phyloP scores from a whole-genome alignment of 2,113 vertebrate species.

The Rhinopithecus roxellana region DNA sequence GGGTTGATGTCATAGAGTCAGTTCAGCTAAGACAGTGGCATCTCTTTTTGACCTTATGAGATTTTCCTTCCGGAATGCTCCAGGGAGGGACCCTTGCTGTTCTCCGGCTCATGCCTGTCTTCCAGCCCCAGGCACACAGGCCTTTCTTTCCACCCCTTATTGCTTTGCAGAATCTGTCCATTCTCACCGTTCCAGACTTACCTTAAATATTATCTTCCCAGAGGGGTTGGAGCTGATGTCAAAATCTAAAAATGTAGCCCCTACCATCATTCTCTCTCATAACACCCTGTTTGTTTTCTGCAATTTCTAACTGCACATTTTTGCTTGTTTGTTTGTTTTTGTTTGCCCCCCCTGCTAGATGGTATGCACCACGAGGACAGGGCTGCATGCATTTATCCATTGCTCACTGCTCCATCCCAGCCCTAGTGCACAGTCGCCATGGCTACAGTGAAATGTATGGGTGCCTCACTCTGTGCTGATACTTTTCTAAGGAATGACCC shows the following conservation, averaged over 20 bases:
- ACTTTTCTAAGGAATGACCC: background rate
- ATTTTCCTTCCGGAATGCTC: background rate
- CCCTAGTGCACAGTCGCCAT: background rate
- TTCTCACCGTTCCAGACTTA: background rate
- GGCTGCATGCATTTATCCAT: rapidly evolving
- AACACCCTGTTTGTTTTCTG: background rate
- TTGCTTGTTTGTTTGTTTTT: too few species aligned
- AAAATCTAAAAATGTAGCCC: rapidly evolving
- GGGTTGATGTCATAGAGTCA: background rate
- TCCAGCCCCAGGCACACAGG: background rate
- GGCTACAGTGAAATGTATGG: background rate
- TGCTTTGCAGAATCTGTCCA: background rate
- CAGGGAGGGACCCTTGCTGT: background rate
- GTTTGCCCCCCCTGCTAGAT: background rate
- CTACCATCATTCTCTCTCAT: background rate
- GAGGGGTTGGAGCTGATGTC: background rate
- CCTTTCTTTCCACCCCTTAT: background rate
- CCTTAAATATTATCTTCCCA: background rate
- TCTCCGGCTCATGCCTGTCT: rapidly evolving
- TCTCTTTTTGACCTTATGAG: background rate
- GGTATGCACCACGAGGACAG: rapidly evolving
- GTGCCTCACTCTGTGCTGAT: rapidly evolving
- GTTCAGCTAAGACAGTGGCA: background rate
- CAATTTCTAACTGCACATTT: background rate
- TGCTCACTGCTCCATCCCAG: background rate